Evolutionary conservation across 2,797 vertebrate species (phyloP).

Genomic region (Aeoliscus strigatus): DNA sequence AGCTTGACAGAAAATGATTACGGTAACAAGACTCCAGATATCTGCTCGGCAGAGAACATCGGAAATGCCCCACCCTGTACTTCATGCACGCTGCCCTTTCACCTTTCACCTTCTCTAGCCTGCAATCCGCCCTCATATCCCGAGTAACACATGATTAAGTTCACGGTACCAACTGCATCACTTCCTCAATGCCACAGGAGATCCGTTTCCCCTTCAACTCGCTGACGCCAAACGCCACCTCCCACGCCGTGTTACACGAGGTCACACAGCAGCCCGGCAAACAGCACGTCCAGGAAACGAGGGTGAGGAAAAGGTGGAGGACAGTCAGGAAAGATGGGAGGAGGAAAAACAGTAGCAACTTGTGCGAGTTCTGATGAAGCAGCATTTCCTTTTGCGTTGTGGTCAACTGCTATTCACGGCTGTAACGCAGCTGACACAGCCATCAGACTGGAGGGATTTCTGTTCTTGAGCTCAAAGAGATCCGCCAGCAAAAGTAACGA

Average conservation of each 20-base stretch:
- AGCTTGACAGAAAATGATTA: slow-evolving; percentile 55
- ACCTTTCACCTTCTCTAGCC: slow-evolving; percentile 7
- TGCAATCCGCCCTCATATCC: slow-evolving; percentile 29
- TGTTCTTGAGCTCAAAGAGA: too few relatives aligned
- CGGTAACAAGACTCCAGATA: slow-evolving; percentile 40
- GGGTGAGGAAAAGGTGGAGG: slow-evolving; percentile 28
- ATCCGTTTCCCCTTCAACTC: slow-evolving; percentile 43
- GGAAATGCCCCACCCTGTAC: slow-evolving; percentile 55
- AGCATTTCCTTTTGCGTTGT: slow-evolving; percentile 10
- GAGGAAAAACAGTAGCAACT: slow-evolving; percentile 38
- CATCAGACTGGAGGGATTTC: too few relatives aligned
- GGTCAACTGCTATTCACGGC: slow-evolving; percentile 3
- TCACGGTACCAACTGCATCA: slow-evolving; percentile 52
- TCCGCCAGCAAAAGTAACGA: too few relatives aligned
- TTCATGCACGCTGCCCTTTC: slow-evolving; percentile 28
- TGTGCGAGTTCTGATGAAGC: slow-evolving; percentile 15
- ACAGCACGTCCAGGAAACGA: too few relatives aligned
- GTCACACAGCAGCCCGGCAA: slow-evolving; percentile 29
- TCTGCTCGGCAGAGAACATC: slow-evolving; percentile 50
- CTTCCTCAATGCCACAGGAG: slow-evolving; percentile 32
- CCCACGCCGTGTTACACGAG: slow-evolving; percentile 19
- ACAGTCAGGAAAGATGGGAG: slow-evolving; percentile 28
- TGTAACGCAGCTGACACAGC: too few relatives aligned
- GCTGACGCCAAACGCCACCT: too few relatives aligned
- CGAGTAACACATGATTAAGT: slow-evolving; percentile 27